Conservation (phyloP, 2,888 invertebrate species). For the Protula sp. region DNA sequence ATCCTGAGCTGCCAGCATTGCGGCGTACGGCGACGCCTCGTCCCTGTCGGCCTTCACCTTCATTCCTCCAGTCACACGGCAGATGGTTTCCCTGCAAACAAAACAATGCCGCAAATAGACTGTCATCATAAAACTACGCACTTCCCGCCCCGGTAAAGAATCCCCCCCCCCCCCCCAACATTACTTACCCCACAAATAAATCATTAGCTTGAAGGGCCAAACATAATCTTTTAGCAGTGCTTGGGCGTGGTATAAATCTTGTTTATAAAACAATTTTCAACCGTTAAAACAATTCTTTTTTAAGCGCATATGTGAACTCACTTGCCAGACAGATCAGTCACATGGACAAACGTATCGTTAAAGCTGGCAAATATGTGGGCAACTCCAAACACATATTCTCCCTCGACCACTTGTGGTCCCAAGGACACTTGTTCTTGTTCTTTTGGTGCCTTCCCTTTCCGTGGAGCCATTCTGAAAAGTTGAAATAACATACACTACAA, state of each 20-base stretch:
- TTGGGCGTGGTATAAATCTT: too few species aligned
- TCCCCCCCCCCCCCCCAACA: background rate
- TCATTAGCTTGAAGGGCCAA: background rate
- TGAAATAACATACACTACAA: too few species aligned
- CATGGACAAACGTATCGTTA: conserved; percentile 99
- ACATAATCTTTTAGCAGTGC: too few species aligned
- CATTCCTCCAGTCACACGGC: conserved; percentile 84
- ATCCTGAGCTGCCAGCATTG: conserved; percentile 99
- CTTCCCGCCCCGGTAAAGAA: background rate
- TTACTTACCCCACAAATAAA: background rate
- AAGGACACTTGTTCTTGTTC: conserved; percentile 89
- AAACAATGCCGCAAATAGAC: too few species aligned
- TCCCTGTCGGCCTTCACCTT: conserved; percentile 99
- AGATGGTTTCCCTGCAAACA: conserved; percentile 58
- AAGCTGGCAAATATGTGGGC: conserved; percentile 99
- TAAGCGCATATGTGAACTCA: too few species aligned
- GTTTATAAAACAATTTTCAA: too few species aligned
- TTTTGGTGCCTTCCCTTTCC: conserved; percentile 89
- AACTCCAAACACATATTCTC: conserved; percentile 96
- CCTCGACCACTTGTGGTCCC: conserved; percentile 93
- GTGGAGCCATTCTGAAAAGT: conserved; percentile 74
- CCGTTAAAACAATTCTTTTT: too few species aligned
- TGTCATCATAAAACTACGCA: too few species aligned
- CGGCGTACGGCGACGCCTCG: conserved; percentile 99
- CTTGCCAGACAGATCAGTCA: conserved; percentile 96